phyloP scores from a whole-genome alignment of 64 coral and sea anemone genomes.

The Acropora tenuis region DNA sequence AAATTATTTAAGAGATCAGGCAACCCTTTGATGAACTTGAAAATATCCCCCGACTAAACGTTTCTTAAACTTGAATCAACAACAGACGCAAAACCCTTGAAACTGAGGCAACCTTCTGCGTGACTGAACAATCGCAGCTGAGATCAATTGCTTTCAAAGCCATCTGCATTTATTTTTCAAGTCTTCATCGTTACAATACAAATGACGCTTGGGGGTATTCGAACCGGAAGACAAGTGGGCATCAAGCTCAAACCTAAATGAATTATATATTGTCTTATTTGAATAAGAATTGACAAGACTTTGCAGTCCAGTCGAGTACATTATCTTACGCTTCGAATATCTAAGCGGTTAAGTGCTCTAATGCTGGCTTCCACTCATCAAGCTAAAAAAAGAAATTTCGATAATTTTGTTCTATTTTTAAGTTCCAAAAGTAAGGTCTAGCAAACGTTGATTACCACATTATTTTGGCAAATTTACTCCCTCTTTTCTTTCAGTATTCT shows the following conservation, averaged over 20 bases:
- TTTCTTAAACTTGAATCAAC: neutral
- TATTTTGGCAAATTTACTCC: neutral
- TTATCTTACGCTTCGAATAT: neutral
- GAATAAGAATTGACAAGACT: constrained; percentile 20
- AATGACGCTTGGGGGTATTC: neutral
- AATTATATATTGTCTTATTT: constrained; percentile 32
- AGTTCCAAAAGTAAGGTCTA: neutral
- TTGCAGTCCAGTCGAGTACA: neutral
- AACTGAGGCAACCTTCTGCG: neutral
- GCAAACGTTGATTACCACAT: neutral
- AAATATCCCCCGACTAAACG: neutral
- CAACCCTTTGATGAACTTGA: no score
- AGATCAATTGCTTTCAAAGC: neutral
- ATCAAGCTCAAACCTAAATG: neutral
- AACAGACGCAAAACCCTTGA: neutral
- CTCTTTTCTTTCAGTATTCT: neutral
- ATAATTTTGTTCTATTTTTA: neutral
- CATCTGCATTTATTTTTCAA: constrained; percentile 4
- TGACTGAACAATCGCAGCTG: constrained; percentile 8
- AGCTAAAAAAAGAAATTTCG: no score
- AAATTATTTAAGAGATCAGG: neutral
- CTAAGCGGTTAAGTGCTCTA: neutral
- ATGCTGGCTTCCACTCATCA: neutral
- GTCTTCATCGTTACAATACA: neutral
- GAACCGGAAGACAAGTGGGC: constrained; percentile 15